Conservation (phyloP, 2,888 invertebrate genomes). For the Hypena proboscidalis region DNA sequence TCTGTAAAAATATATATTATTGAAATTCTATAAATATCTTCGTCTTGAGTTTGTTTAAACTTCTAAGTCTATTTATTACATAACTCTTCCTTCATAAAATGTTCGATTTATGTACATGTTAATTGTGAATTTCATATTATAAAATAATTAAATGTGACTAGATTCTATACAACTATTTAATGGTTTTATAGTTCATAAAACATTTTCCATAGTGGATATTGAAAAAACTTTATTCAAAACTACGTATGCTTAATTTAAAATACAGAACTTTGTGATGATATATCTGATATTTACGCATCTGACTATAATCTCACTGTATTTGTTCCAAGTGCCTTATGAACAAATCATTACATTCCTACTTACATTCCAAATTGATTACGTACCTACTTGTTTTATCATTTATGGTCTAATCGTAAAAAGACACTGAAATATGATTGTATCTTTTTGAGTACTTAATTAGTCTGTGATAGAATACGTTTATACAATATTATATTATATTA, state of each 20-base stretch:
- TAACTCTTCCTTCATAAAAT: constrained; percentile 55
- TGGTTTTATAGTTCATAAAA: constrained; percentile 66
- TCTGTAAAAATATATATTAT: constrained; percentile 22
- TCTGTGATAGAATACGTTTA: constrained; percentile 74
- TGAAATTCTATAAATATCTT: constrained; percentile 37
- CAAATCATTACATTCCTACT: constrained; percentile 77
- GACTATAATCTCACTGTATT: constrained; percentile 71
- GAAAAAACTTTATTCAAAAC: constrained; percentile 27
- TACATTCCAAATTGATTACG: constrained; percentile 60
- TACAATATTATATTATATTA: constrained; percentile 28
- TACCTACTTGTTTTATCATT: constrained; percentile 1
- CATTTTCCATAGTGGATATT: constrained; percentile 40
- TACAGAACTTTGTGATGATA: constrained; percentile 38
- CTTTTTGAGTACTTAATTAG: constrained; percentile 70
- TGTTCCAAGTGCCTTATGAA: constrained; percentile 84
- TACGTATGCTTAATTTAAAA: constrained; percentile 38
- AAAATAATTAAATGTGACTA: constrained; percentile 61
- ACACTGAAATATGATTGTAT: constrained; percentile 19
- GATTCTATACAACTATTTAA: constrained; percentile 69
- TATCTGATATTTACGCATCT: constrained; percentile 41
- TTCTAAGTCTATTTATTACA: constrained; percentile 50
- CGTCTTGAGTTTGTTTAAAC: constrained; percentile 43
- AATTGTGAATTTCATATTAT: constrained; percentile 60
- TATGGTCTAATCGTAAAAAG: constrained; percentile 15
- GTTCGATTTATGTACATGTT: constrained; percentile 61